A percentile compares a stretch with the other conserved stretches of the same genome.
Evolutionary conservation across 2,888 invertebrate species (phyloP).

Genomic region (Rhagophthalmus giganteus): DNA sequence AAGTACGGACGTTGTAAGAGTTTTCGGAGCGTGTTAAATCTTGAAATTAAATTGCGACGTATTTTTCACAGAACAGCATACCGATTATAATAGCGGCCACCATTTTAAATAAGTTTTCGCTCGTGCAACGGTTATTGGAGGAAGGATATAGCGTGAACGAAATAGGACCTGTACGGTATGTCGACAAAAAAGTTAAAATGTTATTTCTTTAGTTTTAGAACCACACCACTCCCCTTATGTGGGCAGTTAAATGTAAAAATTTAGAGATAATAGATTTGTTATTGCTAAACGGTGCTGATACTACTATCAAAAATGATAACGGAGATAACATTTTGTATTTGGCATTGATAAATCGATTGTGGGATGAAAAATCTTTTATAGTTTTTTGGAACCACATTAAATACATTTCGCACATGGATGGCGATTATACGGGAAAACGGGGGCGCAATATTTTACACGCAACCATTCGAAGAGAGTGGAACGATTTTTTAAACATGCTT

Average conservation of each 20-base stretch:
- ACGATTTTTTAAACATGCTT: slow-evolving; percentile 45
- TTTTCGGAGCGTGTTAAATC: background rate
- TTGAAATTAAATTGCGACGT: background rate
- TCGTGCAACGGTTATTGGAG: slow-evolving; percentile 45
- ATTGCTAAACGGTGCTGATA: slow-evolving; percentile 50
- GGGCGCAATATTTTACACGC: slow-evolving; percentile 53
- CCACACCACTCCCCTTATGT: slow-evolving; percentile 50
- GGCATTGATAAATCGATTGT: slow-evolving; percentile 49
- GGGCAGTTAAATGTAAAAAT: slow-evolving; percentile 52
- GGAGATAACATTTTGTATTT: slow-evolving; percentile 50
- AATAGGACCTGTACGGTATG: slow-evolving; percentile 44
- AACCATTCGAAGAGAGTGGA: slow-evolving; percentile 53
- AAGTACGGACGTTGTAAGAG: slow-evolving; percentile 48
- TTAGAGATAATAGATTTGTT: slow-evolving; percentile 50
- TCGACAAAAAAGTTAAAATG: slow-evolving; percentile 1
- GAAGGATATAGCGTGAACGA: slow-evolving; percentile 48
- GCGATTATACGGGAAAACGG: slow-evolving; percentile 49
- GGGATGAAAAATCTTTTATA: slow-evolving; percentile 53
- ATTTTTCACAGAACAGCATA: slow-evolving; percentile 13
- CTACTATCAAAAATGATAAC: slow-evolving; percentile 45
- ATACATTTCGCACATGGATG: slow-evolving; percentile 40
- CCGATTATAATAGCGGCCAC: slow-evolving; percentile 48
- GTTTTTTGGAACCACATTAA: slow-evolving; percentile 50
- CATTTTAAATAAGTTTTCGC: slow-evolving; percentile 48
- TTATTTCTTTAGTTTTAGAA: slow-evolving; percentile 39